Evolutionary conservation across 2,113 vertebrate genomes (phyloP).

Genomic region (Oryzias curvinotus): DNA sequence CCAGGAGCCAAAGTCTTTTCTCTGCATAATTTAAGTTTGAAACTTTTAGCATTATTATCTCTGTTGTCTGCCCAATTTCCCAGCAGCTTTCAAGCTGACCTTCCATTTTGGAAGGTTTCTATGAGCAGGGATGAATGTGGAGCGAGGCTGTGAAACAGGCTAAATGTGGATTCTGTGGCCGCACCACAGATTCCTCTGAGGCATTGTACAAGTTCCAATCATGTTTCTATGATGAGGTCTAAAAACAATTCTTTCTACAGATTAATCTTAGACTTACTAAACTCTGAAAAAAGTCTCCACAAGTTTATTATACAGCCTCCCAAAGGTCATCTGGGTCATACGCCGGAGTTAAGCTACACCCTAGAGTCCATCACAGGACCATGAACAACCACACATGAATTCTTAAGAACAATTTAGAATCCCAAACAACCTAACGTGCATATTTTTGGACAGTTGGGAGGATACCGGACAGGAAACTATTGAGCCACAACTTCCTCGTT

Average conservation of each 20-base stretch:
- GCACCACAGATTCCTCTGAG: slow-evolving; percentile 56
- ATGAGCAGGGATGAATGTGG: slow-evolving; percentile 53
- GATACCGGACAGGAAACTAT: too few species aligned
- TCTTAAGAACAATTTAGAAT: too few species aligned
- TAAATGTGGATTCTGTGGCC: slow-evolving; percentile 62
- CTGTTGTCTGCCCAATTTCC: slow-evolving; percentile 15
- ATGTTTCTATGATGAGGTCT: slow-evolving; percentile 45
- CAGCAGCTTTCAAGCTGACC: slow-evolving; percentile 31
- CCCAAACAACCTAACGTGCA: too few species aligned
- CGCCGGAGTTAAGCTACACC: too few species aligned
- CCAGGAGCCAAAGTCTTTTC: neutral
- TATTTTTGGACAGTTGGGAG: too few species aligned
- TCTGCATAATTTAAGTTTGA: slow-evolving; percentile 3
- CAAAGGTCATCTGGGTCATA: too few species aligned
- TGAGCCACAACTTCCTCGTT: slow-evolving; percentile 5
- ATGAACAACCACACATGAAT: too few species aligned
- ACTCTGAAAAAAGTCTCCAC: slow-evolving; percentile 4
- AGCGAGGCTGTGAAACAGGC: slow-evolving; percentile 32
- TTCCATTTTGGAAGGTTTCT: slow-evolving; percentile 30
- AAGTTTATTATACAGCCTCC: neutral
- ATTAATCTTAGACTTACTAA: slow-evolving; percentile 10
- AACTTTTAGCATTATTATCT: neutral
- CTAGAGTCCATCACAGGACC: too few species aligned
- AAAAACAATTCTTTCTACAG: slow-evolving; percentile 26
- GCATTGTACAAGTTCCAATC: slow-evolving; percentile 58